These are phyloP conservation scores for Stylophora pistillata DNA, from an alignment of 64 coral and sea anemone genomes.

Conservation along the genomic window DNA sequence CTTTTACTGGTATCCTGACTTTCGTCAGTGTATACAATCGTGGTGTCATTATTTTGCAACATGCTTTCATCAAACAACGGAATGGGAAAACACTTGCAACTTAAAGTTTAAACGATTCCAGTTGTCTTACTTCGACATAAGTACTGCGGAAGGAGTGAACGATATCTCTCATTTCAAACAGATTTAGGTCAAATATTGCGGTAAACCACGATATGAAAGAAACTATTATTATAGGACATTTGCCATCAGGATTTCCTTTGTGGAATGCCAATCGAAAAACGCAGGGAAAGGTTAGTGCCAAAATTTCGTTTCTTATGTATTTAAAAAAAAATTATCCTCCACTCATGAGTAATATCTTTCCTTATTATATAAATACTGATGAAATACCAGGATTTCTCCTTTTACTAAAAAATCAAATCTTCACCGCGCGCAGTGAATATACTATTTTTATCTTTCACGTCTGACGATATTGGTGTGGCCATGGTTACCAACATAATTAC, in stretches of 20 bases:
- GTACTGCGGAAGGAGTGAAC: background rate
- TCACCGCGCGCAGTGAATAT: too few species aligned
- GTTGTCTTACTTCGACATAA: background rate
- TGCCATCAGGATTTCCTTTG: background rate
- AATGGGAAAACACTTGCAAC: background rate
- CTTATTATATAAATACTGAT: too few species aligned
- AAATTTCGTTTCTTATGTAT: too few species aligned
- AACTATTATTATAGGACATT: background rate
- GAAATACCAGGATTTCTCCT: too few species aligned
- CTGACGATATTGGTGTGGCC: too few species aligned
- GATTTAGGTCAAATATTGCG: background rate
- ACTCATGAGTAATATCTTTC: too few species aligned
- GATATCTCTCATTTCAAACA: background rate
- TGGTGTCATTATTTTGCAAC: background rate
- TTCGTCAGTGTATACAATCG: background rate
- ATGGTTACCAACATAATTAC: too few species aligned
- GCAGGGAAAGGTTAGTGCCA: too few species aligned
- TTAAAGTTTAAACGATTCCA: background rate
- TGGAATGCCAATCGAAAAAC: background rate
- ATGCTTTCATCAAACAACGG: background rate
- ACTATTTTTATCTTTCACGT: too few species aligned
- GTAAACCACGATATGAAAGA: background rate
- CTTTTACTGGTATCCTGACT: background rate
- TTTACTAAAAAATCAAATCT: too few species aligned
- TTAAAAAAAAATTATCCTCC: too few species aligned